A percentile compares a stretch with the other conserved stretches of the same genome.
These are phyloP conservation scores for Danaus chrysippus DNA, from an alignment of 2,888 invertebrate genomes.

Conservation along the genomic window DNA sequence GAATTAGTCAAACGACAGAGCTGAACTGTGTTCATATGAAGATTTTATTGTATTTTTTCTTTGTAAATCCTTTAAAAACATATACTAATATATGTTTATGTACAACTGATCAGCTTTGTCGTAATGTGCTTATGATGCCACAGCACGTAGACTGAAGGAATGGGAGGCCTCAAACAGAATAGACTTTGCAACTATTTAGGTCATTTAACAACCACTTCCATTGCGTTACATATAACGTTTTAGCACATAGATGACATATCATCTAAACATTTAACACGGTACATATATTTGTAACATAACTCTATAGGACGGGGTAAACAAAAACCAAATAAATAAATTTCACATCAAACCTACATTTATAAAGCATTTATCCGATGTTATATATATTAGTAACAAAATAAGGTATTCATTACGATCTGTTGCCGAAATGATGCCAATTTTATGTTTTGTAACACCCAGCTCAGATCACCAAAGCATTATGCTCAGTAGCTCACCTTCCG, in stretches of 20 bases:
- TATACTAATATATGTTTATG: neutral
- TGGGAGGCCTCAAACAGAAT: conserved; percentile 55
- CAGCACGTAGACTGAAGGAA: conserved; percentile 59
- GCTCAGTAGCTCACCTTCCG: conserved; percentile 39
- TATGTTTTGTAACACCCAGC: conserved; percentile 69
- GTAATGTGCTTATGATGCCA: conserved; percentile 61
- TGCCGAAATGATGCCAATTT: conserved; percentile 78
- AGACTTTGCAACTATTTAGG: conserved; percentile 68
- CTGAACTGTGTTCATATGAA: conserved; percentile 45
- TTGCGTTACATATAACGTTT: conserved; percentile 79
- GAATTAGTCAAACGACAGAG: conserved; percentile 56
- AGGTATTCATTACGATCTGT: conserved; percentile 73
- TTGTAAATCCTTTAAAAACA: neutral
- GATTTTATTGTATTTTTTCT: neutral
- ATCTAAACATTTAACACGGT: conserved; percentile 69
- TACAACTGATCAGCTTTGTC: conserved; percentile 31
- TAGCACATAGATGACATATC: conserved; percentile 68
- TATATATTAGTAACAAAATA: conserved; percentile 51
- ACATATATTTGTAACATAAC: conserved; percentile 52
- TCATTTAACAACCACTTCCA: conserved; percentile 63
- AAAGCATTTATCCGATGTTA: conserved; percentile 60
- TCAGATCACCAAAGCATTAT: conserved; percentile 67
- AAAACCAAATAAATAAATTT: conserved; percentile 56
- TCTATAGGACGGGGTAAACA: conserved; percentile 59
- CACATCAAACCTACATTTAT: conserved; percentile 62